Evolutionary conservation across 2,113 vertebrate species (phyloP).

Genomic region (Camelus bactrianus): DNA sequence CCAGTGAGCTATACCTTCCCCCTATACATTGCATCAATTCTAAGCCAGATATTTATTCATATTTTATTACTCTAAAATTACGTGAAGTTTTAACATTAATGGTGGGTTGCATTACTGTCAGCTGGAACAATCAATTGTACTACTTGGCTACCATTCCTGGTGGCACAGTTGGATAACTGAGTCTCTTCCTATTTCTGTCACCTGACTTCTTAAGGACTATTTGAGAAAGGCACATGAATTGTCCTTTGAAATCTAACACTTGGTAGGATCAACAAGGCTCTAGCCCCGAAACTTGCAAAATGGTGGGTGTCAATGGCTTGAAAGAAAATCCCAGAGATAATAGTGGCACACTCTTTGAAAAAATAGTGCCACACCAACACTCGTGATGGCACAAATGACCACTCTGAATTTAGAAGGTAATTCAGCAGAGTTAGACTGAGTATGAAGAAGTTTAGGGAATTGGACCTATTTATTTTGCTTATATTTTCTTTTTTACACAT

Average conservation of each 20-base stretch:
- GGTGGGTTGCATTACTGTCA: not conserved
- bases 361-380: not conserved
- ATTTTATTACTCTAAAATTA: conserved; percentile 14
- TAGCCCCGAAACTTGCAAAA: not conserved
- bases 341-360: not conserved
- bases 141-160: not conserved
- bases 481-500: not conserved
- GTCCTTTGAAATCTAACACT: not conserved
- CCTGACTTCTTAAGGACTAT: not conserved
- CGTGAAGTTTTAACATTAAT: not conserved
- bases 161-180: not conserved
- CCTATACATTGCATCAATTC: not conserved
- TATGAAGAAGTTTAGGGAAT: not conserved
- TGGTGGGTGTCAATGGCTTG: not conserved
- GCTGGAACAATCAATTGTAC: not conserved
- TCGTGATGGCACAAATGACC: not conserved
- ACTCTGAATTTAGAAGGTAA: not conserved
- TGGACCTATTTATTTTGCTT: not conserved
- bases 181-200: not conserved
- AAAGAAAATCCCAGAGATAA: not conserved
- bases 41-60: not conserved
- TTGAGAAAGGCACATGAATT: not conserved
- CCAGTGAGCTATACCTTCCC: too few species aligned
- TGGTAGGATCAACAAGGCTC: not conserved
- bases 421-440: not conserved